These are phyloP conservation scores for Apus apus DNA, from an alignment of 2,113 vertebrate genomes.

Conservation along the genomic window DNA sequence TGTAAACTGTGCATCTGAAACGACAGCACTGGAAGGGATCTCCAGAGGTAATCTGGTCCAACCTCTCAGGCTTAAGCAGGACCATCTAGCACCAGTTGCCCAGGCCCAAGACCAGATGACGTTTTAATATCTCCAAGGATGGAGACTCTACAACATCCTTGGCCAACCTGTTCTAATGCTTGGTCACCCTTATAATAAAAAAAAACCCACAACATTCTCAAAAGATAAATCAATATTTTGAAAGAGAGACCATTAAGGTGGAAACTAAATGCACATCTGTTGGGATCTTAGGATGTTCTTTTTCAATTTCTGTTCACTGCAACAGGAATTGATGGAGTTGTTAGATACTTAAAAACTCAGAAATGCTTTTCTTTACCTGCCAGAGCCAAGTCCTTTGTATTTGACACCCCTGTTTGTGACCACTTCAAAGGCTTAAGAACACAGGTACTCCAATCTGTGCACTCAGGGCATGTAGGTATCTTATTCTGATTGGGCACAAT, in stretches of 20 bases:
- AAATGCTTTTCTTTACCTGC: background rate
- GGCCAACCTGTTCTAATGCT: background rate
- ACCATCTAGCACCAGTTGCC: background rate
- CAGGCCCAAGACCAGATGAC: background rate
- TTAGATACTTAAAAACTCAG: background rate
- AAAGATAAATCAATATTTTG: background rate
- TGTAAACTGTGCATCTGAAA: background rate
- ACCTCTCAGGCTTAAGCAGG: background rate
- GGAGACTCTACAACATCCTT: background rate
- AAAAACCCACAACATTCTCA: background rate
- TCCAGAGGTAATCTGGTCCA: background rate
- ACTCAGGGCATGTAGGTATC: background rate
- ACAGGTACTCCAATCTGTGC: background rate
- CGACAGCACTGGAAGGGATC: background rate
- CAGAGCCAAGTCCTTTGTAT: background rate
- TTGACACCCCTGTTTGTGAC: background rate
- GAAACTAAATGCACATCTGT: background rate
- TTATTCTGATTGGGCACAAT: background rate
- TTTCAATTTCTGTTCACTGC: background rate
- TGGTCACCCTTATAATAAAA: background rate
- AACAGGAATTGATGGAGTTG: background rate
- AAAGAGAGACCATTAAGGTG: background rate
- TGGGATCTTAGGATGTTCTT: background rate
- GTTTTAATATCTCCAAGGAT: background rate
- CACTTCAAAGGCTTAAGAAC: background rate